Evolutionary conservation across 2,113 vertebrate species (phyloP).

Genomic region (Chloropsis cyanopogon): DNA sequence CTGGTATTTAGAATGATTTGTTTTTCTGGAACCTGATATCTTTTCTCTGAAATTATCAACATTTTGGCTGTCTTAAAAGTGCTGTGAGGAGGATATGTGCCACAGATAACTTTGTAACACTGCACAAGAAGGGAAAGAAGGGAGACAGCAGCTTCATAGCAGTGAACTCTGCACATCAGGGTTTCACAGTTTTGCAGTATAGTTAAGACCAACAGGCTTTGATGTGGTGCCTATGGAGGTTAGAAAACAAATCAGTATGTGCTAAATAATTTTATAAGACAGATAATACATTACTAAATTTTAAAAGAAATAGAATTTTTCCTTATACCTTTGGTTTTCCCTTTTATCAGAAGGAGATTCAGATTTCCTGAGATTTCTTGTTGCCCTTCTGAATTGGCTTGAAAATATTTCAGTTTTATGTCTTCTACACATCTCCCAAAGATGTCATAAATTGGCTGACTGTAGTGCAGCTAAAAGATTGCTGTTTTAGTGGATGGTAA

Average conservation of each 20-base stretch:
- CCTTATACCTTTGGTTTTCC: not conserved
- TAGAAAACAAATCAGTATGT: not conserved
- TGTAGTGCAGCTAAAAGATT: not conserved
- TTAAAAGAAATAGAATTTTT: not conserved
- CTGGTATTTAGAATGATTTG: not conserved
- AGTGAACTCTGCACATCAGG: not conserved
- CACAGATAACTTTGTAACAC: not conserved
- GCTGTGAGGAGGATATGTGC: fast-evolving
- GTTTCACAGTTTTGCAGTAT: not conserved
- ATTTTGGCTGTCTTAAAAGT: not conserved
- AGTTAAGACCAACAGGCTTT: not conserved
- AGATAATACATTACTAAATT: not conserved
- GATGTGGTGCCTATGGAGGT: not conserved
- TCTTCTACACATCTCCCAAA: not conserved
- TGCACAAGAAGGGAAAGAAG: not conserved
- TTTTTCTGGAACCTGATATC: not conserved
- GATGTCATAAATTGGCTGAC: not conserved
- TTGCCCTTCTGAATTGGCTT: not conserved
- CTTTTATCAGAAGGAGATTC: not conserved
- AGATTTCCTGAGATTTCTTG: not conserved
- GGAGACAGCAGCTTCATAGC: not conserved
- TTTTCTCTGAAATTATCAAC: not conserved
- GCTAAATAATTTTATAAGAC: not conserved
- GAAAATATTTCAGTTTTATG: not conserved
- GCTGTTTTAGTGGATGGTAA: not conserved